Evolutionary conservation across 2,113 vertebrate genomes (phyloP).

Genomic region (Dromaius novaehollandiae): DNA sequence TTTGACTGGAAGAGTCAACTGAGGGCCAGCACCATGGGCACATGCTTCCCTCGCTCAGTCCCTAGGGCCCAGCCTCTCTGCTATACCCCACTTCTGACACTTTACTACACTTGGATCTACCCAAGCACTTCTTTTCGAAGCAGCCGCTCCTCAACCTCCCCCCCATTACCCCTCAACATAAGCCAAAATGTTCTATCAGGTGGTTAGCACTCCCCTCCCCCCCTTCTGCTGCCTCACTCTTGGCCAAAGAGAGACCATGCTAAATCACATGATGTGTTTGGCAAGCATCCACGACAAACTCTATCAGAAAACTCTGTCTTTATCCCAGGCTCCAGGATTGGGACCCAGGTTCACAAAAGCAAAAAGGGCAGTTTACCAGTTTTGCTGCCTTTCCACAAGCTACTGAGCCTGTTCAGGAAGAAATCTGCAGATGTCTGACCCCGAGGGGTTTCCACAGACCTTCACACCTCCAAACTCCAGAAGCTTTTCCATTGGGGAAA

Average conservation of each 20-base stretch:
- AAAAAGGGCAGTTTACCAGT: not conserved
- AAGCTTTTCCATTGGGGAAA: not conserved
- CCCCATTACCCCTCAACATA: rapidly evolving
- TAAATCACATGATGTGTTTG: not conserved
- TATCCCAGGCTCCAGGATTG: not conserved
- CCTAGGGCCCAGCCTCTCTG: not conserved
- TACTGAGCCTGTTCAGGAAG: not conserved
- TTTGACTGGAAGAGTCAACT: not conserved
- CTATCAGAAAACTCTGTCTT: not conserved
- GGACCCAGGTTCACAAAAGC: not conserved
- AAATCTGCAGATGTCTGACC: not conserved
- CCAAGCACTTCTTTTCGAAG: not conserved
- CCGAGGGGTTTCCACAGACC: not conserved
- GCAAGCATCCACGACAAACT: not conserved
- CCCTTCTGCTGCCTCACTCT: rapidly evolving
- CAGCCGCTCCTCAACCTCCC: not conserved
- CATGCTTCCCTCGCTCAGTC: rapidly evolving
- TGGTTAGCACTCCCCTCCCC: rapidly evolving
- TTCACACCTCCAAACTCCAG: not conserved
- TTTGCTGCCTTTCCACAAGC: not conserved
- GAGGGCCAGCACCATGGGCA: not conserved
- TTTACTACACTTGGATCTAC: not conserved
- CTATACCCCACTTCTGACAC: not conserved
- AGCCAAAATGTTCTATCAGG: rapidly evolving
- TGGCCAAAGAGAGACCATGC: not conserved